Evolutionary conservation across 92 coral and sea anemone genomes (phyloP), one percentile per base, ranked within the genome.

Genomic region (Epizoanthus rinbou): DNA sequence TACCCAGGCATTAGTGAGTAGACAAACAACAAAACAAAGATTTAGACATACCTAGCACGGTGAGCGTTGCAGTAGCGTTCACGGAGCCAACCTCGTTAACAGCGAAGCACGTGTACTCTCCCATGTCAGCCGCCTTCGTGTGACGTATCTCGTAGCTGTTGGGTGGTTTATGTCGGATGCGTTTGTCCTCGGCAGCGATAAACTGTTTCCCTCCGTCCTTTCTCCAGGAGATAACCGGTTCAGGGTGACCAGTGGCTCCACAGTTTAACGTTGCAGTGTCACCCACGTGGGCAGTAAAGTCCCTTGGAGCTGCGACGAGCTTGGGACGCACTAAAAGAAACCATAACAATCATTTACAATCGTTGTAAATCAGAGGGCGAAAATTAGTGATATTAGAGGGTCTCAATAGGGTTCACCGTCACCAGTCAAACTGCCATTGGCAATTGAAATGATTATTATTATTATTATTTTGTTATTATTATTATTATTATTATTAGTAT

Each of bases 81-180:
- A 91, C 85, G 3, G 90, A 85, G 22, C 98, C 98, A 25, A 91
- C 98, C 17, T 89, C 93, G 57, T 93, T 93, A 3, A 57, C 16
- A 56, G 98, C 98, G 25, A 67, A 84, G 81, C 98, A 93, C 21
- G 93, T 91, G 67, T 93, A 93, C 24, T 45, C 73, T 54, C 98
- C 98, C 80, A 74, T 87, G 57, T 93, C 98, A 64, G 13, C 89
- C 5, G 92, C 74, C 75, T 60, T 82, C 3, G 93, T 90, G 58
- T 86, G 81, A 69, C 47, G 81, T 80, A 93, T 88, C 54, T 76
- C 57, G 63, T 71, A 91, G 25, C 85, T 69, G 53, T 83, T 58
- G 2, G 69, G 85, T 19, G 73, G 79, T 8, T 8, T 23, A 69
- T 79, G 86, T 3, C 35, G 72, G 50, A 93, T 85, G 37, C 98